Percentiles rank a stretch among this genome's conserved stretches.
These are phyloP conservation scores for Scortum barcoo DNA, from an alignment of 2,113 vertebrate species.

Conservation along the genomic window DNA sequence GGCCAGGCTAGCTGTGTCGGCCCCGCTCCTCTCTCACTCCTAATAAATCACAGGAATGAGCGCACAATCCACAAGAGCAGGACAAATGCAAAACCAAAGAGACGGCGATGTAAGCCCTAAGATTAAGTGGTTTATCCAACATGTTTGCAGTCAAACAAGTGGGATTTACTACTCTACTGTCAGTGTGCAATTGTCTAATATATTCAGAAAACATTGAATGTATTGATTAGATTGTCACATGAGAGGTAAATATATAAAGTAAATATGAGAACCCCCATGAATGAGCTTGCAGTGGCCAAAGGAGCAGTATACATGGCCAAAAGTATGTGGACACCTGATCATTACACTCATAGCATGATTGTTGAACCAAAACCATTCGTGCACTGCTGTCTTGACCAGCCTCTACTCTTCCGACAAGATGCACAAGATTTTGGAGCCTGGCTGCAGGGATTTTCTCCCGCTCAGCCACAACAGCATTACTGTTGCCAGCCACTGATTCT, in stretches of 20 bases:
- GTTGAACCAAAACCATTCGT: neutral
- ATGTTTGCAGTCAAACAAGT: slow-evolving; percentile 60
- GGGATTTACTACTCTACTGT: slow-evolving; percentile 27
- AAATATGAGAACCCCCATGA: neutral
- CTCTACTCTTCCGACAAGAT: neutral
- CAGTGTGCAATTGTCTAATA: slow-evolving; percentile 24
- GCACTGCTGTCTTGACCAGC: neutral
- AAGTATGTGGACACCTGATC: neutral
- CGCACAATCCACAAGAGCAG: slow-evolving; percentile 35
- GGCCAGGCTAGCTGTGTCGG: slow-evolving; percentile 42
- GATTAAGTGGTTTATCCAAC: slow-evolving; percentile 58
- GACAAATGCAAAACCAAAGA: slow-evolving; percentile 52
- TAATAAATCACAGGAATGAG: slow-evolving; percentile 79
- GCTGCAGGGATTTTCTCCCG: neutral
- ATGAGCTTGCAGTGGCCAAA: neutral
- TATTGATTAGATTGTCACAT: slow-evolving; percentile 31
- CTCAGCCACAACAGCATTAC: neutral
- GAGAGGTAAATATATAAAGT: neutral
- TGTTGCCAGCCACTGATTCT: neutral
- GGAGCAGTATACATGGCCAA: neutral
- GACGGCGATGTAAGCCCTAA: slow-evolving; percentile 11
- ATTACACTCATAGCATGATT: neutral
- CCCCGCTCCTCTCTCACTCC: slow-evolving; percentile 26
- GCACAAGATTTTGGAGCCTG: neutral
- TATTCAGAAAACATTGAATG: slow-evolving; percentile 30